Conservation (phyloP, 2,797 vertebrate genomes). For the Poliocrania exsul region DNA sequence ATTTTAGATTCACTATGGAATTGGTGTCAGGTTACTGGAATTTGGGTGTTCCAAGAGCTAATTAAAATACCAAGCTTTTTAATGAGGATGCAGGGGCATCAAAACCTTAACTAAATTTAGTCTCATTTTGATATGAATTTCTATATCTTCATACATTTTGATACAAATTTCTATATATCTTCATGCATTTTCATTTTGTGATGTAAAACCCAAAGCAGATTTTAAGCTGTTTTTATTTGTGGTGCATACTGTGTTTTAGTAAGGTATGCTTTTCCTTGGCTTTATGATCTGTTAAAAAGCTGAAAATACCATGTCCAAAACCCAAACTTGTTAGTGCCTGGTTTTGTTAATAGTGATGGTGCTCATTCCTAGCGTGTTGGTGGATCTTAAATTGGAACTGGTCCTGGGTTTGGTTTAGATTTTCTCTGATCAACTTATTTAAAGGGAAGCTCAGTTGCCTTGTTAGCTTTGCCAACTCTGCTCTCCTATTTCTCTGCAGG, state of each 20-base stretch:
- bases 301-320: not conserved
- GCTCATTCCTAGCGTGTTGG: slow-evolving; percentile 63
- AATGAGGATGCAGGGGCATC: not conserved
- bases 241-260: not conserved
- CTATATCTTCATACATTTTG: not conserved
- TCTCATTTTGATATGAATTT: not conserved
- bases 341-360: not conserved
- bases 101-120: not conserved
- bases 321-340: not conserved
- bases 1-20: not conserved
- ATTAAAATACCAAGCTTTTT: not conserved
- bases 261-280: slow-evolving; percentile 45
- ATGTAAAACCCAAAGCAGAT: not conserved
- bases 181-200: not conserved
- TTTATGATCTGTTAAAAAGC: slow-evolving; percentile 30
- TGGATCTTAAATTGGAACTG: slow-evolving; percentile 39
- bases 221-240: not conserved
- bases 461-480: slow-evolving; percentile 61
- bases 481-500: slow-evolving; percentile 50
- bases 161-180: not conserved
- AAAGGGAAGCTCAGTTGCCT: slow-evolving; percentile 58
- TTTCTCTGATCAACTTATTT: slow-evolving; percentile 28
- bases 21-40: slow-evolving; percentile 17
- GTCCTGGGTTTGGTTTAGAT: slow-evolving; percentile 29
- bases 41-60: not conserved